Evolutionary conservation across 1,140 invertebrate genomes (phyloP).

Genomic region (Aricia agestis): DNA sequence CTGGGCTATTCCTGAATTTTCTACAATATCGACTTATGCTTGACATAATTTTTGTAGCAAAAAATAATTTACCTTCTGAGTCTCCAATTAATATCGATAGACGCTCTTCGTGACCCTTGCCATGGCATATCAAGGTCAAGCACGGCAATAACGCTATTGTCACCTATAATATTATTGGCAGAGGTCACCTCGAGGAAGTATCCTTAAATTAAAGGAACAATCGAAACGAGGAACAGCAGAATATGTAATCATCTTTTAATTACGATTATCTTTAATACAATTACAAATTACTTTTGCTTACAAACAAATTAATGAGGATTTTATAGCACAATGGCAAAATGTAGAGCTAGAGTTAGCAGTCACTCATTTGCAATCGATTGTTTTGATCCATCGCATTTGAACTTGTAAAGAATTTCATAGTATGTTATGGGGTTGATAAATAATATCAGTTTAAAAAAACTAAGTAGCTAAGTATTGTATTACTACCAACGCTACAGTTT

Average conservation of each 20-base stretch:
- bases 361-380: no score
- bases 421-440: no score
- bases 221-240: not conserved
- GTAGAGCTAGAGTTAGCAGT: not conserved
- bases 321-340: not conserved
- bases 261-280: not conserved
- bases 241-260: not conserved
- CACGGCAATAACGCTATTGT: not conserved
- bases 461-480: no score
- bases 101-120: not conserved
- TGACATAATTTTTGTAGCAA: no score
- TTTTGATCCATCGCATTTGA: no score
- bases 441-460: no score
- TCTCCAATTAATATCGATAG: not conserved
- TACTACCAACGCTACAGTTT: no score
- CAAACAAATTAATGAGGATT: not conserved
- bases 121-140: not conserved
- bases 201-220: not conserved
- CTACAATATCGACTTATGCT: no score
- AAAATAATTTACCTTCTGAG: not conserved
- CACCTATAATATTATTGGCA: not conserved
- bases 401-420: no score
- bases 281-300: not conserved
- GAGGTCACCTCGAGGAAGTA: not conserved
- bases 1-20: no score